A percentile compares a stretch with the other conserved stretches of the same genome.
These are phyloP conservation scores for Otocyon megalotis DNA, from an alignment of 2,113 vertebrate species.

Conservation along the genomic window DNA sequence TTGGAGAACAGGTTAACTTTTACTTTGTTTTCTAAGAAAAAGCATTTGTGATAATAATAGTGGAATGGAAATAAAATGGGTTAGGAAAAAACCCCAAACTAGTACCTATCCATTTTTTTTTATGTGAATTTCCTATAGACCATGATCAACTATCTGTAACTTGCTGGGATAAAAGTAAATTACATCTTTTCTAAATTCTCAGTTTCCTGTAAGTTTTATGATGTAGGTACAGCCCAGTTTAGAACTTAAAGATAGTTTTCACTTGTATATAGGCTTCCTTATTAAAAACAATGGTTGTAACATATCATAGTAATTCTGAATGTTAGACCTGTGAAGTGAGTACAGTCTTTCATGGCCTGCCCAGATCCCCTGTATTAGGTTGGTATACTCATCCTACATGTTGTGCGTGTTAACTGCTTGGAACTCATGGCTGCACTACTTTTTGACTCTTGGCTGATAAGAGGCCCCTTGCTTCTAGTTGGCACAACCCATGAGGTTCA, in stretches of 20 bases:
- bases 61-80: conserved; percentile 26
- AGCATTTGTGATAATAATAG: not conserved
- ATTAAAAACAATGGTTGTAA: not conserved
- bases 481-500: not conserved
- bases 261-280: not conserved
- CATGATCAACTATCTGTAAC: not conserved
- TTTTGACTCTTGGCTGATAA: not conserved
- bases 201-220: conserved; percentile 50
- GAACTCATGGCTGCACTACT: not conserved
- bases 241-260: not conserved
- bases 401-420: not conserved
- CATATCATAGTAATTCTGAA: not conserved
- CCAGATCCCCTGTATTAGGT: not conserved
- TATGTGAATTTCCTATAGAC: not conserved
- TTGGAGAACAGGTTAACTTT: conserved; percentile 60
- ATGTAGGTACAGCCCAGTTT: not conserved
- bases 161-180: not conserved
- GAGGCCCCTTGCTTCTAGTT: not conserved
- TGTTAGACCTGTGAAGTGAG: not conserved
- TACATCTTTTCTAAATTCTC: conserved; percentile 41
- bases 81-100: not conserved
- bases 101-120: not conserved
- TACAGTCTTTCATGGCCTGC: not conserved
- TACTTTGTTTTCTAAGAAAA: conserved; percentile 61
- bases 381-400: not conserved